phyloP scores from a whole-genome alignment of 2,113 vertebrate genomes.

The Perca flavescens region DNA sequence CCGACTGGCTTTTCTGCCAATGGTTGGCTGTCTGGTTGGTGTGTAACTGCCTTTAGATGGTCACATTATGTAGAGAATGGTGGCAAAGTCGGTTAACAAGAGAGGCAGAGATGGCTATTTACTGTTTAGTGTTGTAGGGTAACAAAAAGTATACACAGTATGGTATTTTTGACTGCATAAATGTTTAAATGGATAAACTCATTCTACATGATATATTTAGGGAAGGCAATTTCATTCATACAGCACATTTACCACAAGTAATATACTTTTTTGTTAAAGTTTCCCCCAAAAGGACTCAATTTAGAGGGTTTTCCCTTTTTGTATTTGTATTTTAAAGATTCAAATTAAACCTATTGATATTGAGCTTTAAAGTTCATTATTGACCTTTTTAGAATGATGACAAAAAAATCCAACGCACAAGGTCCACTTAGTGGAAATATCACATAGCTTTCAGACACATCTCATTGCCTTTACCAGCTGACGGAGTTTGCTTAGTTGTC shows the following conservation, averaged over 20 bases:
- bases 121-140: not conserved
- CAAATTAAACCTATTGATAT: not conserved
- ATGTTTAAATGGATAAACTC: not conserved
- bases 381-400: not conserved
- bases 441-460: not conserved
- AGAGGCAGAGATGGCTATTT: not conserved
- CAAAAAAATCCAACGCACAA: not conserved
- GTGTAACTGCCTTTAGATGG: not conserved
- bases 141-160: not conserved
- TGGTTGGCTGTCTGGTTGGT: no score
- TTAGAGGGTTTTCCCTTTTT: not conserved
- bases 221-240: not conserved
- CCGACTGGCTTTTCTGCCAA: no score
- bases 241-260: not conserved
- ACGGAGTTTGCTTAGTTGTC: no score
- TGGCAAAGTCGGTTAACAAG: not conserved
- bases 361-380: not conserved
- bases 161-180: not conserved
- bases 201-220: not conserved
- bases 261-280: not conserved
- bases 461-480: no score
- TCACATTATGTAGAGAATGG: slow-evolving; percentile 21
- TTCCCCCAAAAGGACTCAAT: not conserved
- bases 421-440: not conserved
- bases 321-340: not conserved